phyloP scores from a whole-genome alignment of 2,797 vertebrate genomes.

The Rhynchotus rufescens region DNA sequence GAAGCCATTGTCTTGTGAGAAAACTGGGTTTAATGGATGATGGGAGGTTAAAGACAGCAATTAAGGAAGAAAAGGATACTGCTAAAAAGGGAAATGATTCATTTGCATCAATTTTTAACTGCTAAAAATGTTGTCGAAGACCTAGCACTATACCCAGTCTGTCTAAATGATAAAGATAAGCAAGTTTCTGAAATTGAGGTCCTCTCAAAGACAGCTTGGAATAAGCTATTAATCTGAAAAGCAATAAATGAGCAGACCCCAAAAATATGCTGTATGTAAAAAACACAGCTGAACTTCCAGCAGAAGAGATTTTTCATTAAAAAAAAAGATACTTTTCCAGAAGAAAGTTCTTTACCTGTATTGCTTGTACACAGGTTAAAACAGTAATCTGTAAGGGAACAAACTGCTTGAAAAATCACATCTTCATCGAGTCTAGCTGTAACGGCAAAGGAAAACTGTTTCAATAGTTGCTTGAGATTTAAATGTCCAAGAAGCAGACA shows the following conservation, averaged over 20 bases:
- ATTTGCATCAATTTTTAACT: not conserved
- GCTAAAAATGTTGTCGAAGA: not conserved
- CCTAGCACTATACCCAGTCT: not conserved
- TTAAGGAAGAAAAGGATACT: conserved; percentile 14
- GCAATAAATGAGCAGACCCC: not conserved
- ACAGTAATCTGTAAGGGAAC: not conserved
- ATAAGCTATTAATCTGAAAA: conserved; percentile 39
- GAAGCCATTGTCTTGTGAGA: conserved; percentile 14
- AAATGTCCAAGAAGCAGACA: not conserved
- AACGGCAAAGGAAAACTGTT: not conserved
- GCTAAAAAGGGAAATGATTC: not conserved
- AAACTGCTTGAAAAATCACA: not conserved
- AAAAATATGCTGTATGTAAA: not conserved
- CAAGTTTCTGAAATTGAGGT: conserved; percentile 52
- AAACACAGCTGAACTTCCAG: conserved; percentile 13
- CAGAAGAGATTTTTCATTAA: not conserved
- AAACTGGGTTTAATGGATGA: not conserved
- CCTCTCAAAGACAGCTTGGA: conserved; percentile 48
- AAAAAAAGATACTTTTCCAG: not conserved
- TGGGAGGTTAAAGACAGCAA: not conserved
- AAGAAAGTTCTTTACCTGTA: not conserved
- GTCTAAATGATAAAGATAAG: conserved; percentile 42
- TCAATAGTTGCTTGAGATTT: not conserved
- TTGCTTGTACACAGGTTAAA: not conserved
- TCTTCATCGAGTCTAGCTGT: not conserved